Conservation (phyloP, 2,797 vertebrate genomes). For the Stomatorhinus walkeri region DNA sequence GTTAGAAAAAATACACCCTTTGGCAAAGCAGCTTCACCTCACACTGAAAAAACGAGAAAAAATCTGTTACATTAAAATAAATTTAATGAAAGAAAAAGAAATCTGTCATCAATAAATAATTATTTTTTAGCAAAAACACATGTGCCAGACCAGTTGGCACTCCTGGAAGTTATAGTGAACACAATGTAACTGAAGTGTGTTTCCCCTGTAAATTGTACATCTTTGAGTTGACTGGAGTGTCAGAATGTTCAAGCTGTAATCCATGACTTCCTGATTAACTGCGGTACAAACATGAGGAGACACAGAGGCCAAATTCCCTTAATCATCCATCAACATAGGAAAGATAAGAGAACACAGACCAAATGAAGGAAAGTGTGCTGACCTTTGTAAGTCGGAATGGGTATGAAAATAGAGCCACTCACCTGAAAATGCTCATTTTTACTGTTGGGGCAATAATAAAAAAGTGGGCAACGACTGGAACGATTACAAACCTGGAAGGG, state of each 20-base stretch:
- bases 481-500: neutral
- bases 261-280: neutral
- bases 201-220: neutral
- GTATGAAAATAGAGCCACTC: neutral
- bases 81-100: neutral
- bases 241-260: neutral
- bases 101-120: neutral
- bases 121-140: neutral
- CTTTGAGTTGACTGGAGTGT: neutral
- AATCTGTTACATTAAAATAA: neutral
- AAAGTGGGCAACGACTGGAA: neutral
- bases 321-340: neutral
- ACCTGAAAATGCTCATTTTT: neutral
- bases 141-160: neutral
- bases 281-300: neutral
- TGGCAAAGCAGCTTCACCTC: neutral
- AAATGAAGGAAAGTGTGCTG: neutral
- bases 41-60: neutral
- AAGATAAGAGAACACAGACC: neutral
- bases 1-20: neutral
- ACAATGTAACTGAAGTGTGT: neutral
- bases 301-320: neutral
- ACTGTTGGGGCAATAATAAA: neutral
- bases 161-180: neutral
- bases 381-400: neutral